A percentile compares a stretch with the other conserved stretches of the same genome.
Conservation (phyloP, 2,888 invertebrate species). For the Villa cingulata region DNA sequence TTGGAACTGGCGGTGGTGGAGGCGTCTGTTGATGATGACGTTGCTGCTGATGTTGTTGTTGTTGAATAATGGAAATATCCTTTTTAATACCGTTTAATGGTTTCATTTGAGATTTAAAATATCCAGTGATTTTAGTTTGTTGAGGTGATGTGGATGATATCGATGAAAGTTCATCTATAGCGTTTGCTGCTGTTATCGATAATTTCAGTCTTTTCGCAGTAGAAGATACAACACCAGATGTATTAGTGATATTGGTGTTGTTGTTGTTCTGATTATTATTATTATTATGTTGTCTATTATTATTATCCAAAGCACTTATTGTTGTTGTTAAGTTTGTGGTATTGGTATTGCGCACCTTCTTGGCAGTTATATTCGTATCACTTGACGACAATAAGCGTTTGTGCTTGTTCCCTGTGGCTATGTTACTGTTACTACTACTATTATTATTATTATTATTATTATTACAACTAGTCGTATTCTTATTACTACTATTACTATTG, state of each 20-base stretch:
- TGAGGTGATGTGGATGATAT: conserved; percentile 19
- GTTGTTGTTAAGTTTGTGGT: not conserved
- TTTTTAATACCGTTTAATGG: conserved; percentile 44
- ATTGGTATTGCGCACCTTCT: conserved; percentile 24
- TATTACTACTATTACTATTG: conserved; percentile 12
- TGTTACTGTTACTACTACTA: conserved; percentile 15
- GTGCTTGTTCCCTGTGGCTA: not conserved
- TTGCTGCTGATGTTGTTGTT: conserved; percentile 15
- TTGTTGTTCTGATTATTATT: not conserved
- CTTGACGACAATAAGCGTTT: conserved; percentile 13
- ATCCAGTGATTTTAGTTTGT: conserved; percentile 74
- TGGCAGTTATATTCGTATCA: conserved; percentile 19
- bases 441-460: conserved; percentile 11
- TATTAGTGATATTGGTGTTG: not conserved
- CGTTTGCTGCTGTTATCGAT: not conserved
- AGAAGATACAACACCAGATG: not conserved
- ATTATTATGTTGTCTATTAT: not conserved
- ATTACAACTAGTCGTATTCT: conserved; percentile 13
- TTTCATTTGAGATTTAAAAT: conserved; percentile 73
- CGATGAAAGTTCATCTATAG: not conserved
- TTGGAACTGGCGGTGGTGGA: conserved; percentile 26
- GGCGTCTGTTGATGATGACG: conserved; percentile 27
- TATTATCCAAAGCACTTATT: not conserved
- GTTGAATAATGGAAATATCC: conserved; percentile 28
- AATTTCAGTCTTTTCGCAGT: conserved; percentile 12